Base-by-base conservation (phyloP, 2,888 invertebrate genomes). In the Hirtodrosophila histrioides region DNA sequence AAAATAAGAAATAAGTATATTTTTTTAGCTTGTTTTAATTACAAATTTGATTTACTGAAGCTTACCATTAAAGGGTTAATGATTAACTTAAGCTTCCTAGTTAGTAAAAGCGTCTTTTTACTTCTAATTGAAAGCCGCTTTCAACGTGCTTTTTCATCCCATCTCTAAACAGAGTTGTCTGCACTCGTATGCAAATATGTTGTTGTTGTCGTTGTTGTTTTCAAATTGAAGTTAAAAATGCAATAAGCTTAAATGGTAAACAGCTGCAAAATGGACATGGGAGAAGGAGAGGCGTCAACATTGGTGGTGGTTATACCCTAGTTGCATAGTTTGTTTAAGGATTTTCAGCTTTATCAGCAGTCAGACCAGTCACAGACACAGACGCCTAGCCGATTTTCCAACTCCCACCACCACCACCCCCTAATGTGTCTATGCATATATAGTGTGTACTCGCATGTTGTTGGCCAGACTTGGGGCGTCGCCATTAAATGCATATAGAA, bases 281-380 rank as follows among this genome's bases (percentile, higher is more conserved):
- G 43, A 41, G 37, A 40, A 46, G 29, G 62, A 37, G 49, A 40
- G 66, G 48, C 44, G 55, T 23, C 48, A 24, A 35, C 40, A 40
- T 57, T 46, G 77, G 69, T 63, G 78, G 78, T 81, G 67, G 70
- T 55, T 56, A 56, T 41, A 10, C 17, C 29, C 4, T 6, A 27
- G 6, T 17, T 3, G 6, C 54, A 46, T 53, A 57, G 58, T 48
- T 58, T 50, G 63, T 3, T 37, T 35, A 61, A 50, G 66, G 58
- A 75, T 69, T 78, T 62, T 12, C 45, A 46, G 24, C 36, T 51
- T 75, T 86, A 85, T 80, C 79, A 69, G 49, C 49, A 35, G 46
- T 8, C 17, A 17, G 6, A 27, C 27, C 49, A 67, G 49, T 55
- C 41, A 57, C 41, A 60, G 49, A 57, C 41, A 57, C 41, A 60